phyloP scores from a whole-genome alignment of 2,797 vertebrate species.

The Melanogrammus aeglefinus region DNA sequence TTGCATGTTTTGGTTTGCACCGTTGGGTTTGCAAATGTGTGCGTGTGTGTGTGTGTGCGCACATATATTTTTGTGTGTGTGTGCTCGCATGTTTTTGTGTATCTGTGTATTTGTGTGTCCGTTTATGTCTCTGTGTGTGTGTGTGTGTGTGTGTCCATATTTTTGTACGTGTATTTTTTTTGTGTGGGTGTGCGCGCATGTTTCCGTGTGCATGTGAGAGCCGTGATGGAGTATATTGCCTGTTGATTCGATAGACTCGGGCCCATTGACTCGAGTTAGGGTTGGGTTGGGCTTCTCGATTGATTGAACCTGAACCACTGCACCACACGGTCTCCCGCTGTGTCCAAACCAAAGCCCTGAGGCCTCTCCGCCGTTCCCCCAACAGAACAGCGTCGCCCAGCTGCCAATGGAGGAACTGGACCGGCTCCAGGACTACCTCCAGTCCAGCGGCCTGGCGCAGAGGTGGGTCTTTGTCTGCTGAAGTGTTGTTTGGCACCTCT shows the following conservation, averaged over 20 bases:
- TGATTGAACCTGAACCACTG: not conserved
- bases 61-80: not conserved
- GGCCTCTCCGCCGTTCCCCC: not conserved
- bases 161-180: not conserved
- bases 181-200: not conserved
- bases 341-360: not conserved
- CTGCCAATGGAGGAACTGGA: constrained; percentile 90
- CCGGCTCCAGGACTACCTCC: constrained; percentile 92
- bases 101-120: too few relatives aligned
- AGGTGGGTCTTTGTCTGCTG: constrained; percentile 76
- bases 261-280: not conserved
- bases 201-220: not conserved
- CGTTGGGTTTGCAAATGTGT: not conserved
- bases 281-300: not conserved
- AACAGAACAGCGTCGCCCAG: constrained; percentile 90
- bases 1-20: not conserved
- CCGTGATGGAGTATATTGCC: not conserved
- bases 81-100: too few relatives aligned
- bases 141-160: not conserved
- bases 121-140: not conserved
- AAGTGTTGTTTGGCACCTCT: not conserved
- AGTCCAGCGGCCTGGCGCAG: constrained; percentile 87
- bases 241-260: not conserved
- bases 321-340: not conserved
- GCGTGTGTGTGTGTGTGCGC: not conserved